Evolutionary conservation across 2,888 invertebrate genomes (phyloP), one percentile per base, ranked within the genome.

Genomic region (Apomyelois bistriatella): DNA sequence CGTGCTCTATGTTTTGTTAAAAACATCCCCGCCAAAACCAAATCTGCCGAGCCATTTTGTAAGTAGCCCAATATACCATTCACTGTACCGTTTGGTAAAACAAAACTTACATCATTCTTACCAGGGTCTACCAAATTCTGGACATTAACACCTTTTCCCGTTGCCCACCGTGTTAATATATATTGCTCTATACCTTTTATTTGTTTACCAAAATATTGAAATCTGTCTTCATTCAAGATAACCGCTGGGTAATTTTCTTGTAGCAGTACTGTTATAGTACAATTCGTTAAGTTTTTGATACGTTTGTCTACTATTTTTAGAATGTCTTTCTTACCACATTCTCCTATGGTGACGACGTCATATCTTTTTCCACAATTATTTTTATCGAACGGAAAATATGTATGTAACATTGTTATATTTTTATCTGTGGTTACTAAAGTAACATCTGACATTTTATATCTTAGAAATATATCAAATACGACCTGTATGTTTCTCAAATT

Each of bases 151-250:
- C 67, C 68, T 59, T 74, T 72, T 6, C 56, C 56, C 13, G 60
- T 35, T 32, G 77, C 74, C 43, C 80, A 70, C 4, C 64, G 74
- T 37, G 72, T 65, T 4, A 85, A 57, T 9, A 85, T 54, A 50
- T 66, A 76, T 55, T 83, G 79, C 57, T 85, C 85, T 43, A 79
- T 53, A 9, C 79, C 82, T 22, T 62, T 37, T 5, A 70, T 58
- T 48, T 55, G 55, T 53, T 68, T 60, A 15, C 70, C 66, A 22
- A 66, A 61, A 3, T 67, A 61, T 30, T 58, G 65, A 38, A 66
- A 68, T 35, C 68, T 65, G 43, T 65, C 72, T 3, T 59, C 57
- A 54, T 61, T 50, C n/a, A 69, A 65, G 55, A 76, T 73, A 16
- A 74, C 65, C 52, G 72, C 70, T 43, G 70, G 76, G 38, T 71